Evolutionary conservation across 2,888 invertebrate species (phyloP).

Genomic region (Rotaria magnacalcarata): DNA sequence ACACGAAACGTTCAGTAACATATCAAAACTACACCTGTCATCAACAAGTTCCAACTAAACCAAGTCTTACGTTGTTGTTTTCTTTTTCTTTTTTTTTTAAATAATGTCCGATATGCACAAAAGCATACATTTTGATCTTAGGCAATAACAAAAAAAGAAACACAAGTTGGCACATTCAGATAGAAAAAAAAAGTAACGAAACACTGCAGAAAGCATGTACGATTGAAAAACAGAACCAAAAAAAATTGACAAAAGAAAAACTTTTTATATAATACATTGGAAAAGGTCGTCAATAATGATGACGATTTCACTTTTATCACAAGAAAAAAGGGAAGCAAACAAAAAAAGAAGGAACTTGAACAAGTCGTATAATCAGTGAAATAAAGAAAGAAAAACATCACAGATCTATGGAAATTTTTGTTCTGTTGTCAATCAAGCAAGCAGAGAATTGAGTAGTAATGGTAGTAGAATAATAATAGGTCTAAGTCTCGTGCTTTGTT

Average conservation of each 20-base stretch:
- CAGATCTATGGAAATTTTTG: conserved; percentile 13
- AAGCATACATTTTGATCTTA: conserved; percentile 22
- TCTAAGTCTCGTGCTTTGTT: conserved; percentile 4
- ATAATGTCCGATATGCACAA: not conserved
- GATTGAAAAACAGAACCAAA: not conserved
- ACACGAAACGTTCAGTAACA: not conserved
- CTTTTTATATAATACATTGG: conserved; percentile 18
- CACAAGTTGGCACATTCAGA: not conserved
- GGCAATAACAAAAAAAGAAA: conserved; percentile 20
- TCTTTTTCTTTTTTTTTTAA: not conserved
- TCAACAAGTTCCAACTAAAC: not conserved
- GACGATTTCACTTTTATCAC: conserved; percentile 21
- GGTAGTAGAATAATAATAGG: not conserved
- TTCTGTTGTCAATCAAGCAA: conserved; percentile 13
- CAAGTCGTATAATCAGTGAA: not conserved
- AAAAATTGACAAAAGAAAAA: not conserved
- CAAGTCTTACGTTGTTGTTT: not conserved
- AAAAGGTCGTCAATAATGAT: not conserved
- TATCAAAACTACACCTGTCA: too few species aligned
- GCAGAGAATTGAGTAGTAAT: not conserved
- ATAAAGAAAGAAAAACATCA: not conserved
- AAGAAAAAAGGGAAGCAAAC: not conserved
- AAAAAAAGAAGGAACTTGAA: not conserved
- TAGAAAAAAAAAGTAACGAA: conserved; percentile 1
- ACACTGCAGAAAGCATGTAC: conserved; percentile 8